Evolutionary conservation across 2,888 invertebrate species (phyloP).

Genomic region (Agonopterix heracliana): DNA sequence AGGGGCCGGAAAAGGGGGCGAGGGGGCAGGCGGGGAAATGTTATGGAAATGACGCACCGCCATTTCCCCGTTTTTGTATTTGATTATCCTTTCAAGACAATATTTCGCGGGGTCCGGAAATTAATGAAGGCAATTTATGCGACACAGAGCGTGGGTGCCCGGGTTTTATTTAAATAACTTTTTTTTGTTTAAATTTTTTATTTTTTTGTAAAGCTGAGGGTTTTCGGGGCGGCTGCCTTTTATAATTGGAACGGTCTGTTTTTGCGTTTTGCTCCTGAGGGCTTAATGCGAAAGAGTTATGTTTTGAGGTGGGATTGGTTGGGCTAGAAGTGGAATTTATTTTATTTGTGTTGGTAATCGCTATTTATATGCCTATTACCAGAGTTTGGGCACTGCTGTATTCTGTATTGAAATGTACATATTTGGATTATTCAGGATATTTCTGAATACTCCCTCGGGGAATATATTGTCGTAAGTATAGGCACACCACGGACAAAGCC

Average conservation of each 20-base stretch:
- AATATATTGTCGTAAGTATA: too few species aligned
- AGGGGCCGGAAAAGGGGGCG: slow-evolving; percentile 30
- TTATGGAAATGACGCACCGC: slow-evolving; percentile 76
- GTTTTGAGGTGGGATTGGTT: slow-evolving; percentile 55
- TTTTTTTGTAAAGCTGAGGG: slow-evolving; percentile 49
- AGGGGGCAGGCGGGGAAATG: slow-evolving; percentile 56
- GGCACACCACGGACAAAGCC: too few species aligned
- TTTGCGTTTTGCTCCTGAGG: slow-evolving; percentile 39
- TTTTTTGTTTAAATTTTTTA: slow-evolving; percentile 35
- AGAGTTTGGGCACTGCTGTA: too few species aligned
- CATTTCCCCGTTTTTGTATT: slow-evolving; percentile 76
- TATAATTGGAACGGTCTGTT: slow-evolving; percentile 61
- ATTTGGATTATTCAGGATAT: too few species aligned
- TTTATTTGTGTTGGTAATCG: too few species aligned
- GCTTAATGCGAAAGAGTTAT: slow-evolving; percentile 55
- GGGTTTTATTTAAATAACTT: slow-evolving; percentile 73
- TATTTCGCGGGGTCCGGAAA: slow-evolving; percentile 74
- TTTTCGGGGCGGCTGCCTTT: slow-evolving; percentile 60
- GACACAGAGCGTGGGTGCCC: slow-evolving; percentile 59
- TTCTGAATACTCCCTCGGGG: too few species aligned
- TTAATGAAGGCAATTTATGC: slow-evolving; percentile 76
- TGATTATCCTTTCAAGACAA: slow-evolving; percentile 77
- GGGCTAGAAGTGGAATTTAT: slow-evolving; percentile 12
- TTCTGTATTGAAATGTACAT: too few species aligned
- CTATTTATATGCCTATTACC: too few species aligned